Evolutionary conservation across 2,888 invertebrate genomes (phyloP), one percentile per base, ranked within the genome.

Genomic region (Netelia melanura): DNA sequence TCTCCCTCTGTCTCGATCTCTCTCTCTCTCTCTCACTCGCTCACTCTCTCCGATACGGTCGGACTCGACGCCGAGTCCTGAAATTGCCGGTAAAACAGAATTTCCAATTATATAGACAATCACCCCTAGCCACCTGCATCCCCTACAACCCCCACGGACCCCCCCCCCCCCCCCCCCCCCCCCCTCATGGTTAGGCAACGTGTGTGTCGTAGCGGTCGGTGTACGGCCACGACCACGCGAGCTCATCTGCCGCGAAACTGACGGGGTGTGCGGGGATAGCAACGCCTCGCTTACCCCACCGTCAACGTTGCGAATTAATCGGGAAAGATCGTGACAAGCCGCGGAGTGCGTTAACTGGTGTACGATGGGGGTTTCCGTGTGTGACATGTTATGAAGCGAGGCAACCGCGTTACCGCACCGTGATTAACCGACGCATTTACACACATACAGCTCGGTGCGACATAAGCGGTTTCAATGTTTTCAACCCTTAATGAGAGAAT

Each of bases 311-410:
- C 75, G 75, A 85, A 82, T 82, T 85, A 82, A 80, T 82, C 82
- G 82, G 75, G 85, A 85, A 82, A 85, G 79, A 82, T 79, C 76
- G 76, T 80, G 79, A 71, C 82, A 62, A 38, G 71, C 81, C 43
- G 74, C 85, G 62, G 10, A 72, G 76, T 65, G 61, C 81, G 84
- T 70, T 52, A 62, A 74, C 43, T 23, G 54, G 23, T 67, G 48
- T 61, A 70, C 76, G 54, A 67, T 82, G 25, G 11, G 11, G 25
- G 11, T 79, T 25, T 72, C 10, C 44, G 52, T 65, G 71, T 71
- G 71, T 61, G 79, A 67, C 67, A 79, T 65, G 75, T 76, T 68
- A 76, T 76, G 52, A 70, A 44, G 43, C 65, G 75, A 38, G 38
- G 79, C 79, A 72, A 82, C 82, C 85, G 48, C 85, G 58, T 71